A percentile compares a stretch with the other conserved stretches of the same genome.
These are phyloP conservation scores for Scomber japonicus DNA, from an alignment of 2,113 vertebrate genomes.

Conservation along the genomic window DNA sequence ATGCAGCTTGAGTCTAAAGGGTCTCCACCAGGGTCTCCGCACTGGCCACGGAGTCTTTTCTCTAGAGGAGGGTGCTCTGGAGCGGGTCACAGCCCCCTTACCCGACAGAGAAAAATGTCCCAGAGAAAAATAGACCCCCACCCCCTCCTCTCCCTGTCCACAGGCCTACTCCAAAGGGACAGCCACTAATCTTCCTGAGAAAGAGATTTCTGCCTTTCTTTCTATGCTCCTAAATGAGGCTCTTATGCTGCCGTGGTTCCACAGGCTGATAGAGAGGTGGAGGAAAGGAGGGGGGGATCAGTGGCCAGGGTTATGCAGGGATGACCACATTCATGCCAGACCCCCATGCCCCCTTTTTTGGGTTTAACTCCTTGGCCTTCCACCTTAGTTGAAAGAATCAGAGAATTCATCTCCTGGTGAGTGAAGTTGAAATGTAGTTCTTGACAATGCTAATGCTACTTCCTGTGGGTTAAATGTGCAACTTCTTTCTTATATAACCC, in stretches of 20 bases:
- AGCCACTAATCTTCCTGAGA: conserved; percentile 88
- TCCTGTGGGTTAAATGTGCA: background rate
- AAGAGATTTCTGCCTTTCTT: conserved; percentile 83
- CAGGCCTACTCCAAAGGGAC: conserved; percentile 81
- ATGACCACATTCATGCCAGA: conserved; percentile 71
- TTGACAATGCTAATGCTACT: background rate
- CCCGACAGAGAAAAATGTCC: conserved; percentile 87
- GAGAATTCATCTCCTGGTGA: conserved; percentile 5
- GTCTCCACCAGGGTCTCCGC: conserved; percentile 33
- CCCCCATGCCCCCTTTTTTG: conserved; percentile 33
- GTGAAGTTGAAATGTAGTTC: conserved; percentile 10
- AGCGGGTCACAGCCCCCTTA: conserved; percentile 73
- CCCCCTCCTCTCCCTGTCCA: conserved; percentile 58
- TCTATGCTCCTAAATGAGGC: conserved; percentile 82
- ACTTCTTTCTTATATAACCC: conserved; percentile 16
- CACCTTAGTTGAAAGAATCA: conserved; percentile 46
- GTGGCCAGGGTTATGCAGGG: conserved; percentile 63
- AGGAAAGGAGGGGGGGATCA: conserved; percentile 33
- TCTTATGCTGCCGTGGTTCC: conserved; percentile 76
- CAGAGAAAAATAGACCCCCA: conserved; percentile 69
- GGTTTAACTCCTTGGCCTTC: conserved; percentile 66
- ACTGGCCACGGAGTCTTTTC: conserved; percentile 33
- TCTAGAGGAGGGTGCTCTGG: conserved; percentile 70
- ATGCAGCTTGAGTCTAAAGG: conserved; percentile 72
- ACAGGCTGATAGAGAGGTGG: conserved; percentile 61